phyloP scores from a whole-genome alignment of 2,797 vertebrate genomes.

The Oryzias dopingdopingensis region DNA sequence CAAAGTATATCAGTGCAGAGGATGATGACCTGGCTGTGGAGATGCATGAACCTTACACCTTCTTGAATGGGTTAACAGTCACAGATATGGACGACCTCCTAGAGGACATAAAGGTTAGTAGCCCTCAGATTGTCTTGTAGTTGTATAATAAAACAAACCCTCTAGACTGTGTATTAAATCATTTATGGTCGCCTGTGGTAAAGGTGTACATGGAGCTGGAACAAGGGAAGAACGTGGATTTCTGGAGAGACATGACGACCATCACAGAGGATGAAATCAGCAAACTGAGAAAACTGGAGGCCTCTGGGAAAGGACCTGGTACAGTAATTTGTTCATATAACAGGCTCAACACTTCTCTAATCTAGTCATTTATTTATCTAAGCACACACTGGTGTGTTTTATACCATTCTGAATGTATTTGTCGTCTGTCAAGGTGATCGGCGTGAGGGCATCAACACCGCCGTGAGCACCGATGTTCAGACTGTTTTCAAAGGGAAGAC shows the following conservation, averaged over 20 bases:
- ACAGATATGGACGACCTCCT: constrained; percentile 97
- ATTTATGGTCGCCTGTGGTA: neutral
- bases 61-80: constrained; percentile 93
- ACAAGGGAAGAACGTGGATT: constrained; percentile 96
- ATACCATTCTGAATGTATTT: neutral
- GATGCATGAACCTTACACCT: constrained; percentile 98
- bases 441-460: constrained; percentile 95
- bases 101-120: constrained; percentile 93
- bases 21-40: constrained; percentile 96
- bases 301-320: constrained; percentile 90
- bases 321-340: neutral
- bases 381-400: neutral
- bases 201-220: constrained; percentile 98
- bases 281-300: constrained; percentile 93
- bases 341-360: no score
- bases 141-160: no score
- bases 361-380: no score
- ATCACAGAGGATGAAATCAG: constrained; percentile 97
- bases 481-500: constrained; percentile 97
- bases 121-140: neutral
- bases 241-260: constrained; percentile 98
- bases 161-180: no score
- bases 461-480: constrained; percentile 93
- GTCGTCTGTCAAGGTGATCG: constrained; percentile 82
- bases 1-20: constrained; percentile 96